These are phyloP conservation scores for Excalfactoria chinensis DNA, from an alignment of 2,113 vertebrate genomes.

Conservation along the genomic window DNA sequence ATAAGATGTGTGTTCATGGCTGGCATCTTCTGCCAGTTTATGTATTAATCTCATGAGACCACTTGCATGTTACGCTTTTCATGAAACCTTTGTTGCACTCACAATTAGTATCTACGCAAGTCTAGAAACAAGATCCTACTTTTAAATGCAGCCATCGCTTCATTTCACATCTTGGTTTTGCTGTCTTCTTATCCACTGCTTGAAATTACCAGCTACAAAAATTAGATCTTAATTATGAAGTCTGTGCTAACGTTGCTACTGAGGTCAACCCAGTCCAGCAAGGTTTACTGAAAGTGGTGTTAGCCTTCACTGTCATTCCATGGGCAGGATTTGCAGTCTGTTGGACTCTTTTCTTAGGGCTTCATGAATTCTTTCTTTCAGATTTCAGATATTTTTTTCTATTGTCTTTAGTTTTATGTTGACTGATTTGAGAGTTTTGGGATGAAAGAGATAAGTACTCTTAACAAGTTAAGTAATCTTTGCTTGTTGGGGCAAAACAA, in stretches of 20 bases:
- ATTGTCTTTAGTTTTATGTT: neutral
- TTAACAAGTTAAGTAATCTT: neutral
- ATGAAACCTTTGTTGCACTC: neutral
- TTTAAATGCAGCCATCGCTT: neutral
- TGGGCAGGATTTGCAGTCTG: neutral
- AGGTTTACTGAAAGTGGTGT: neutral
- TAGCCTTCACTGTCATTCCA: neutral
- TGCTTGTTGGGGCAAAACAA: neutral
- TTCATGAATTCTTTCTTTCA: too few relatives aligned
- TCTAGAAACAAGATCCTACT: neutral
- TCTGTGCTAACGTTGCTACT: neutral
- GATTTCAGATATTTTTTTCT: neutral
- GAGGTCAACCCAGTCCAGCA: neutral
- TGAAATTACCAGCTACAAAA: neutral
- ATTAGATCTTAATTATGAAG: neutral
- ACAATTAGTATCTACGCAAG: neutral
- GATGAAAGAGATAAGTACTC: neutral
- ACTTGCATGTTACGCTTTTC: neutral
- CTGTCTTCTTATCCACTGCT: neutral
- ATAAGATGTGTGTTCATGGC: neutral
- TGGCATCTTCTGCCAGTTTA: neutral
- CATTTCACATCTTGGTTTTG: neutral
- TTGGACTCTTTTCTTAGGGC: neutral
- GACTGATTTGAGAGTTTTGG: neutral
- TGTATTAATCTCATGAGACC: neutral